Base-by-base conservation (phyloP, 2,797 vertebrate genomes). In the Sphenopsis melanotis region DNA sequence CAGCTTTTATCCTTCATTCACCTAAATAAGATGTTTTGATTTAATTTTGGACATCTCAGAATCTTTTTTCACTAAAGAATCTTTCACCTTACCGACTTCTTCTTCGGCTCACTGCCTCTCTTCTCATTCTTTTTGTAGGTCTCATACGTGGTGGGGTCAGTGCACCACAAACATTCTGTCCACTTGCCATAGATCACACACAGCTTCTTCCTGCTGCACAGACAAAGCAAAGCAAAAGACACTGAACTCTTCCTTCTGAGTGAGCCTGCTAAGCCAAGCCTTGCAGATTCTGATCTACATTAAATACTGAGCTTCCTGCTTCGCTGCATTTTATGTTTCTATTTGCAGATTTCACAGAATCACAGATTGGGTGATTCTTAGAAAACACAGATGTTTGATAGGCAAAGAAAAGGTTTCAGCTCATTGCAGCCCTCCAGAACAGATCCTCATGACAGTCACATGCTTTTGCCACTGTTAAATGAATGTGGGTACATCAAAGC, bases 141-240 rank as follows among this genome's bases (percentile, higher is more conserved):
- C 79, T 99, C 99, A 0, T 98, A 99, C 0, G 96, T 89, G 21
- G 96, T 97, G n/a, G 99, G 98, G 64, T 99, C 98, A 2, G 99
- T 96, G 27, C 99, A 98, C 99, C 99, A 99, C 94, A 99, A 97
- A 69, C 99, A 99, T 92, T 99, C 99, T 0, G 99, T 99, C 99
- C 99, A 99, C 94, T 99, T 99, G 60, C 99, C 99, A 34, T 99
- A 99, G 96, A 99, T 99, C 52, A 99, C 97, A 22, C 98, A 98
- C 50, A 98, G 98, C 97, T 99, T 99, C 98, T 98, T 99, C 95
- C 98, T 99, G 97, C 99, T 99, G 97, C 44, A 81, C 34, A 60
- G 59, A 44, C 21, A 46, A 26, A 26, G 47, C 42, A 69, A 78
- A 72, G 47, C 23, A 69, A 76, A 85, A 16, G 30, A 89, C 32